Percentiles rank a stretch among this genome's conserved stretches.
Evolutionary conservation across 2,113 vertebrate species (phyloP).

Genomic region (Serilophus lunatus): DNA sequence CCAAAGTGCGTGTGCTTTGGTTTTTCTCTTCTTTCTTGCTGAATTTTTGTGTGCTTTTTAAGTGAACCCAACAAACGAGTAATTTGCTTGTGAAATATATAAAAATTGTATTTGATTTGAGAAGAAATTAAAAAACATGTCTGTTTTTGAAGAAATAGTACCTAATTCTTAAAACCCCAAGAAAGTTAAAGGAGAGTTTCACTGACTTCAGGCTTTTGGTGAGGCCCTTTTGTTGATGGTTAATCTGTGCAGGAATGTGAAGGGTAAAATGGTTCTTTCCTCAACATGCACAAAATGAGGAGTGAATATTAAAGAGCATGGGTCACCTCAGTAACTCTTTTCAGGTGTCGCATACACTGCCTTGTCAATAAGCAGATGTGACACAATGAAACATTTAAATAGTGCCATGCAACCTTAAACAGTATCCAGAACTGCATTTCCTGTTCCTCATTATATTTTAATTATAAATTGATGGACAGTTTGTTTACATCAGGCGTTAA

Average conservation of each 20-base stretch:
- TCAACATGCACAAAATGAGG: not conserved
- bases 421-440: not conserved
- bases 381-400: not conserved
- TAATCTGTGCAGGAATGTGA: not conserved
- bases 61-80: not conserved
- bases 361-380: not conserved
- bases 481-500: slow-evolving; percentile 11
- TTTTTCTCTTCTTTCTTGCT: not conserved
- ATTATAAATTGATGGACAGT: slow-evolving; percentile 14
- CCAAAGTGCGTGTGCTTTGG: rapidly evolving
- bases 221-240: not conserved
- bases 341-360: not conserved
- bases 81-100: not conserved
- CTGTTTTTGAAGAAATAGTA: not conserved
- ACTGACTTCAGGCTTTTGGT: not conserved
- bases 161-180: not conserved
- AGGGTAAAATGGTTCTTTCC: not conserved
- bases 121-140: not conserved
- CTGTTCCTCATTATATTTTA: slow-evolving; percentile 24
- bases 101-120: not conserved
- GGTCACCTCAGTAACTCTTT: not conserved
- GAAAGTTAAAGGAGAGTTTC: not conserved
- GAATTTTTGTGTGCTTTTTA: not conserved
- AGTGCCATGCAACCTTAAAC: not conserved
- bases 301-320: not conserved